Base-by-base conservation (phyloP, 2,113 vertebrate genomes). In the Clarias gariepinus region DNA sequence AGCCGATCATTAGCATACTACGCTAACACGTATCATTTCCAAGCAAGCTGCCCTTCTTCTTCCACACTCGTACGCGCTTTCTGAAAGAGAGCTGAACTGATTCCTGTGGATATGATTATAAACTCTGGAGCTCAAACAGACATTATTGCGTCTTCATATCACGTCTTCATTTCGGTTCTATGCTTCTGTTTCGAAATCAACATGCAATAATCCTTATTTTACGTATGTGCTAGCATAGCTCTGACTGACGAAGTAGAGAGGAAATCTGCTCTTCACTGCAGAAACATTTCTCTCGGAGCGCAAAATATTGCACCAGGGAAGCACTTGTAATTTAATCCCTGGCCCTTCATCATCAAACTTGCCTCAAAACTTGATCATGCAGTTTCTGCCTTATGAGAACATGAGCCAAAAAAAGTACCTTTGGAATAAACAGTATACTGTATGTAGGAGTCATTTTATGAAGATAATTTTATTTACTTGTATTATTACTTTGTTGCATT, bases 301-400 rank as follows among this genome's bases (percentile, higher is more conserved):
- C 55, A 33, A 80, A 79, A 21, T 28, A 21, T 1, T 80, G 18
- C 77, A 60, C 25, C 23, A 0, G 4, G 28, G n/a, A 58, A 13
- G 55, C 28, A 33, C n/a, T 15, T 58, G 28, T 58, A 80, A 80
- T 80, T 80, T 60, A 80, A 80, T 78, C 47, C 28, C 52, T 55
- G 52, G 13, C 25, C 74, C 74, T 57, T 78, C 53, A n/a, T 79
- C n/a, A 28, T 79, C 76, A 80, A 80, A 12, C 16, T 60, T 80
- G 33, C 55, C 9, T 33, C 9, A 58, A 80, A 80, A 33, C 10
- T 33, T 80, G 8, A 21, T 33, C 18, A 80, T 58, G 3, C 9
- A 12, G 9, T 10, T 60, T 58, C 9, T 33, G 28, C 16, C 18
- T 80, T 19, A 3, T 80, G 77, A 79, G 53, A 80, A 80, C 8